Evolutionary conservation across 2,113 vertebrate species (phyloP).

Genomic region (Pica pica): DNA sequence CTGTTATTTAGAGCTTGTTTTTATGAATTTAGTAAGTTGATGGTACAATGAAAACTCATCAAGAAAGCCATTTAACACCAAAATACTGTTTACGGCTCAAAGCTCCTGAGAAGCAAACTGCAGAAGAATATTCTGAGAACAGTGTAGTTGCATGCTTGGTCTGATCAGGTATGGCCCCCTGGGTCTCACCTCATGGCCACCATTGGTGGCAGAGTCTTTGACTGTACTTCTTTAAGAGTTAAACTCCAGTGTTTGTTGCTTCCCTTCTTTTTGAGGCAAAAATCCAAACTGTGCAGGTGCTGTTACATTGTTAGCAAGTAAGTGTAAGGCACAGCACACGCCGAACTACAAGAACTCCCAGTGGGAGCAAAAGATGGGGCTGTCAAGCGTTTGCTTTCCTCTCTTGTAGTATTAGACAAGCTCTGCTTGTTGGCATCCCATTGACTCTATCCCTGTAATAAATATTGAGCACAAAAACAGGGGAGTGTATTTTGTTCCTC

Average conservation of each 20-base stretch:
- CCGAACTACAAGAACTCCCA: background rate
- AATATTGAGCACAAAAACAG: background rate
- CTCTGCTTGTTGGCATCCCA: background rate
- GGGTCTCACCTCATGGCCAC: background rate
- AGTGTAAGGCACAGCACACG: background rate
- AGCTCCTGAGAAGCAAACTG: background rate
- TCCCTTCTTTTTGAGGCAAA: background rate
- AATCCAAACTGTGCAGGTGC: background rate
- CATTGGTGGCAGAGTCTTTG: background rate
- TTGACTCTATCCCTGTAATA: background rate
- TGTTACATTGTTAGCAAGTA: background rate
- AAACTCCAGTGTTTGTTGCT: background rate
- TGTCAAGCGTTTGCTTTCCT: background rate
- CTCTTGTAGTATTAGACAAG: background rate
- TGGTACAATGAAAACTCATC: background rate
- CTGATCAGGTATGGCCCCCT: background rate
- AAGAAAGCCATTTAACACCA: background rate
- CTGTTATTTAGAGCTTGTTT: background rate
- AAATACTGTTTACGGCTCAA: background rate
- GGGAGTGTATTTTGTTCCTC: background rate
- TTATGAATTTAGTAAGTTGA: background rate
- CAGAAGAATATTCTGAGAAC: background rate
- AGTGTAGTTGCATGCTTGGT: background rate
- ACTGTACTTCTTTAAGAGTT: background rate
- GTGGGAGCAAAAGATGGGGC: background rate